Conservation (phyloP, 2,797 vertebrate genomes). For the Myotis pilosus region DNA sequence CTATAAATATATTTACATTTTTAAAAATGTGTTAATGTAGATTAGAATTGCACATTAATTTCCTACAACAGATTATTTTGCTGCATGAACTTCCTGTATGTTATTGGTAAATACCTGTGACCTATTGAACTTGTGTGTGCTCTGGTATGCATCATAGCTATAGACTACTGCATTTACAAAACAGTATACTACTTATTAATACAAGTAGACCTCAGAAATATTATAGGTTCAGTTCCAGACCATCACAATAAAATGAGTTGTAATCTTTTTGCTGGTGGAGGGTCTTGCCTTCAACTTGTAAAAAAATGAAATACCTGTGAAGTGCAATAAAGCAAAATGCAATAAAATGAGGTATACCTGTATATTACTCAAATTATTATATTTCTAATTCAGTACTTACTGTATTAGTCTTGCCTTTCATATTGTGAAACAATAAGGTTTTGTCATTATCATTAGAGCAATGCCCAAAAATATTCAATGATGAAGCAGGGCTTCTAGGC, state of each 20-base stretch:
- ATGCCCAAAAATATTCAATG: constrained; percentile 1
- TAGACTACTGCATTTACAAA: neutral
- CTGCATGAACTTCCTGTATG: neutral
- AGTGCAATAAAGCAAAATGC: neutral
- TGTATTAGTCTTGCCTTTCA: constrained; percentile 37
- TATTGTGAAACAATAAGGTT: neutral
- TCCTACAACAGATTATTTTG: constrained; percentile 46
- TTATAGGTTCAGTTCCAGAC: neutral
- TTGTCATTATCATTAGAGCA: constrained; percentile 44
- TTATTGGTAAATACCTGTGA: constrained; percentile 27
- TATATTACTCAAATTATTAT: constrained; percentile 29
- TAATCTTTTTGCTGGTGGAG: neutral
- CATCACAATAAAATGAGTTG: neutral
- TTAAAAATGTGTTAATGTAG: constrained; percentile 5
- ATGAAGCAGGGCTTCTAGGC: neutral
- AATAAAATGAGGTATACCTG: neutral
- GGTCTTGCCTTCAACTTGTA: neutral
- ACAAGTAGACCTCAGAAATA: neutral
- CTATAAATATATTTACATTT: constrained; percentile 50
- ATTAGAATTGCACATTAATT: constrained; percentile 18
- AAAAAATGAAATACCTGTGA: neutral
- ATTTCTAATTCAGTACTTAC: neutral
- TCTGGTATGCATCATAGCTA: neutral
- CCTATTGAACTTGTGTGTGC: neutral
- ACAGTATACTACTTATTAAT: neutral